phyloP scores from a whole-genome alignment of 2,113 vertebrate species.

The Albula glossodonta region DNA sequence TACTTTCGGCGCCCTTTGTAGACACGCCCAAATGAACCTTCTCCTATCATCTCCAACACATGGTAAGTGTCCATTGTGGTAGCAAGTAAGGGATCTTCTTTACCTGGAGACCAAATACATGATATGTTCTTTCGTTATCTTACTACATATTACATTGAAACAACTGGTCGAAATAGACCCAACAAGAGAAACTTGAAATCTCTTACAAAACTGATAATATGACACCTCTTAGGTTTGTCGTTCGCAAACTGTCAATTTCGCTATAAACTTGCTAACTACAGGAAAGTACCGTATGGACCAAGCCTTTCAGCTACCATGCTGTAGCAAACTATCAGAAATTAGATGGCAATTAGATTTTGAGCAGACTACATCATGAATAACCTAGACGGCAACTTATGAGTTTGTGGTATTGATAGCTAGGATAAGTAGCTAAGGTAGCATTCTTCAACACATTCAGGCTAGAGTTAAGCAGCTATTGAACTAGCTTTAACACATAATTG shows the following conservation, averaged over 20 bases:
- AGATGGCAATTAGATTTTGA: no score
- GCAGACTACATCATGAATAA: no score
- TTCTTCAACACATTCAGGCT: background rate
- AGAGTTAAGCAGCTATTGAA: background rate
- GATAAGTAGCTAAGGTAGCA: no score
- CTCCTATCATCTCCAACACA: constrained; percentile 85
- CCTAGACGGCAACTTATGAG: no score
- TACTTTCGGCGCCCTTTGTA: constrained; percentile 86
- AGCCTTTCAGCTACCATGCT: no score
- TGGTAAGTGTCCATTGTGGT: constrained; percentile 83
- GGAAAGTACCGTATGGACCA: no score
- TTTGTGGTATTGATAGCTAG: no score
- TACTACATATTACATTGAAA: background rate
- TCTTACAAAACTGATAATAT: background rate
- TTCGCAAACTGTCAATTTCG: no score
- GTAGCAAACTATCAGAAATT: no score
- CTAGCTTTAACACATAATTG: background rate
- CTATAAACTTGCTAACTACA: no score
- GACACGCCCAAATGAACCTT: constrained; percentile 91
- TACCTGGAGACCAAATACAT: background rate
- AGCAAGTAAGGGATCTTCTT: background rate
- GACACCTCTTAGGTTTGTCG: no score
- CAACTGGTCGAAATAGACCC: background rate
- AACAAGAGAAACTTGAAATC: background rate
- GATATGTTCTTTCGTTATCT: background rate